A percentile compares a stretch with the other conserved stretches of the same genome.
These are phyloP conservation scores for Calephelis perditalis DNA, from an alignment of 2,888 invertebrate species.

Conservation along the genomic window DNA sequence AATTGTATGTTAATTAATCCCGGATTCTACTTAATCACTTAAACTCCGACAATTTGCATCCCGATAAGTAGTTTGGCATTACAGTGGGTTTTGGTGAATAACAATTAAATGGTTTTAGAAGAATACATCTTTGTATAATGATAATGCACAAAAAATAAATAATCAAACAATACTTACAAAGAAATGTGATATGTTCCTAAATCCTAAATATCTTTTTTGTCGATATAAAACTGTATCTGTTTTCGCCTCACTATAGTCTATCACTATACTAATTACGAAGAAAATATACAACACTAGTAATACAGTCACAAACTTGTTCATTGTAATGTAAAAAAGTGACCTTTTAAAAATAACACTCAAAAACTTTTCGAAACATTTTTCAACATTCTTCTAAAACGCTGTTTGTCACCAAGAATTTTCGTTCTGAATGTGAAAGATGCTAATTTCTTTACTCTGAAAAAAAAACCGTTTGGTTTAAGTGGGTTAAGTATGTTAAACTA, in stretches of 20 bases:
- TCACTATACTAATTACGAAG: slow-evolving; percentile 41
- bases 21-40: no score
- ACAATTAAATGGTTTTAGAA: no score
- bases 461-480: slow-evolving; percentile 5
- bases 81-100: no score
- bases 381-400: background rate
- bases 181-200: slow-evolving; percentile 51
- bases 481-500: background rate
- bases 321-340: background rate
- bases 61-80: no score
- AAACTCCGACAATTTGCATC: no score
- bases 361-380: background rate
- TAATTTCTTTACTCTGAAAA: slow-evolving; percentile 5
- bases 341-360: no score
- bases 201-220: slow-evolving; percentile 47
- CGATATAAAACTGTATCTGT: slow-evolving; percentile 36
- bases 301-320: slow-evolving; percentile 2
- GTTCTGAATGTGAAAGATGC: background rate
- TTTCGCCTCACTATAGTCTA: slow-evolving; percentile 45
- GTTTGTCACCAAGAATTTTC: background rate
- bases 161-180: slow-evolving; percentile 50
- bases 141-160: no score
- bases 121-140: no score
- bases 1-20: no score
- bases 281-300: slow-evolving; percentile 34